These are phyloP conservation scores for Palythoa caribaeorum DNA, from an alignment of 92 coral and sea anemone species.

Conservation along the genomic window DNA sequence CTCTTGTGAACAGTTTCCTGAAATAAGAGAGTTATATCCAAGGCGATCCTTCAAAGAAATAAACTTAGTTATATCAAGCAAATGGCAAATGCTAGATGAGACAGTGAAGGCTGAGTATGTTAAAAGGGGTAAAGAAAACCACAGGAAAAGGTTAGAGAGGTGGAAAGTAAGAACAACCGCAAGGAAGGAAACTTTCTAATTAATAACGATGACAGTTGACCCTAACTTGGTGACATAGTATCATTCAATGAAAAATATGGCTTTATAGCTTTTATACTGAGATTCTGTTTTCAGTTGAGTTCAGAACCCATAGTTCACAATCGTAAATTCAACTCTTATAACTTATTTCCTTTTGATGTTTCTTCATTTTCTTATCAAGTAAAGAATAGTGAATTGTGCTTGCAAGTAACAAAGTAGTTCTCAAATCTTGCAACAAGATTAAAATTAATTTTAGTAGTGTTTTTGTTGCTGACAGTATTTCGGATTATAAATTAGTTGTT, in stretches of 20 bases:
- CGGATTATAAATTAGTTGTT: not conserved
- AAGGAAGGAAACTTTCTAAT: not conserved
- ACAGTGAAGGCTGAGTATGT: not conserved
- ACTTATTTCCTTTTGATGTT: too few species aligned
- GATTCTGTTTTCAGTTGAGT: too few species aligned
- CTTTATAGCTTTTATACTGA: not conserved
- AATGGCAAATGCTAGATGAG: not conserved
- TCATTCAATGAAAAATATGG: not conserved
- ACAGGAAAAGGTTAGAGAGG: not conserved
- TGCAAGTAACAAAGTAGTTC: not conserved
- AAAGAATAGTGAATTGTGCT: not conserved
- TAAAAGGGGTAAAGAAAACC: not conserved
- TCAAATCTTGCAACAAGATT: not conserved
- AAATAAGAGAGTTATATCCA: not conserved
- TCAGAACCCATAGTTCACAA: too few species aligned
- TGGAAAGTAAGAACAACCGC: not conserved
- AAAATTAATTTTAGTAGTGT: not conserved
- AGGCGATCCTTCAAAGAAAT: not conserved
- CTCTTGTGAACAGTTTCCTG: constrained; percentile 6
- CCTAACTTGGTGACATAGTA: not conserved
- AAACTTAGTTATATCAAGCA: not conserved
- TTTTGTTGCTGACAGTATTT: not conserved
- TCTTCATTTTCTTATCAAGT: not conserved
- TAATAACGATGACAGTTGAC: not conserved
- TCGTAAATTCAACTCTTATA: too few species aligned